Percentiles rank a stretch among this genome's conserved stretches.
Conservation (phyloP, 2,797 vertebrate genomes). For the Tragelaphus eurycerus region DNA sequence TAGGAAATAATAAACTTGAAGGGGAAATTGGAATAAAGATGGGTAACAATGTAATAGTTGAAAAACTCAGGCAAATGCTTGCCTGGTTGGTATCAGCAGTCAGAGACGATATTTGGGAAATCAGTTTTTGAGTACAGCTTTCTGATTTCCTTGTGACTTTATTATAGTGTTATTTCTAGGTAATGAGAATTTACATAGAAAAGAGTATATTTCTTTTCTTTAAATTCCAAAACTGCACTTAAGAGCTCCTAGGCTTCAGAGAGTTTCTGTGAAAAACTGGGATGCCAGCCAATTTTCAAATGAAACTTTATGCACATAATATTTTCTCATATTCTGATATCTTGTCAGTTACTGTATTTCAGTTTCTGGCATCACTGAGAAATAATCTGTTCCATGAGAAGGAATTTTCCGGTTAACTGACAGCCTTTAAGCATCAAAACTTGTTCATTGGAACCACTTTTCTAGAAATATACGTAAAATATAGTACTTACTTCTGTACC, state of each 20-base stretch:
- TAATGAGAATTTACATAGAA: neutral
- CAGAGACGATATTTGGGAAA: neutral
- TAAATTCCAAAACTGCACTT: neutral
- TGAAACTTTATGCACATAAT: neutral
- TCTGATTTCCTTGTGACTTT: neutral
- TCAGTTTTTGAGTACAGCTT: neutral
- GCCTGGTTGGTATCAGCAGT: neutral
- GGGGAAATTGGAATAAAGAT: neutral
- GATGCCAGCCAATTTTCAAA: neutral
- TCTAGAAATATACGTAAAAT: neutral
- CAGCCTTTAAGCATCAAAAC: neutral
- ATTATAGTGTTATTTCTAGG: neutral
- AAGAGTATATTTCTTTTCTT: neutral
- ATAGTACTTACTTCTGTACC: neutral
- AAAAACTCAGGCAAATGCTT: neutral
- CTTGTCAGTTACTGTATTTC: neutral
- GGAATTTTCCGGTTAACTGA: slow-evolving; percentile 4
- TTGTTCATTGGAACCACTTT: neutral
- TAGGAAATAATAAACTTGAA: slow-evolving; percentile 14
- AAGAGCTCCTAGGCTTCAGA: neutral
- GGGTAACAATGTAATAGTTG: neutral
- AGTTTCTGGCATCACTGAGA: neutral
- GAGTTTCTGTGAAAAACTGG: neutral
- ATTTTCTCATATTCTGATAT: neutral
- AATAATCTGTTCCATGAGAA: neutral